A percentile compares a stretch with the other conserved stretches of the same genome.
Conservation (phyloP, 2,797 vertebrate species). For the Acanthiza pusilla region DNA sequence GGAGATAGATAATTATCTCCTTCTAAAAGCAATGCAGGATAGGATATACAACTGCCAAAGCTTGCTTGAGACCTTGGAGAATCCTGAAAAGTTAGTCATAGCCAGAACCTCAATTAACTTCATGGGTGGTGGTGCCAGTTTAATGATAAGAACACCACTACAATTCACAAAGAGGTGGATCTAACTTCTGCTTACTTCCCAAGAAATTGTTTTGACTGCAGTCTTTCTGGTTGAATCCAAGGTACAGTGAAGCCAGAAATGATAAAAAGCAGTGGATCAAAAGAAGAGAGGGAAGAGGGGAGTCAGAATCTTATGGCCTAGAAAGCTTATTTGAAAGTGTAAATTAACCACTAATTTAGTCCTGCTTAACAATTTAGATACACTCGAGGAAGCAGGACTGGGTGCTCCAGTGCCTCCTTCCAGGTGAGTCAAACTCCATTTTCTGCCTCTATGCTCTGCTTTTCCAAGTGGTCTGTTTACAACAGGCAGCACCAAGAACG, state of each 20-base stretch:
- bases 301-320: background rate
- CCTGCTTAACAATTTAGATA: background rate
- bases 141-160: constrained; percentile 23
- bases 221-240: background rate
- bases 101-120: constrained; percentile 46
- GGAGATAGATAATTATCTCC: constrained; percentile 17
- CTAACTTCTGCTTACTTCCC: background rate
- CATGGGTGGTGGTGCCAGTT: constrained; percentile 56
- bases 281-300: background rate
- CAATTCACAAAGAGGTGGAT: background rate
- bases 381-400: background rate
- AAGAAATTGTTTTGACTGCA: constrained; percentile 13
- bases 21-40: background rate
- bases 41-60: constrained; percentile 15
- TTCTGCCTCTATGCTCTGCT: background rate
- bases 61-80: constrained; percentile 17
- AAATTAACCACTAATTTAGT: background rate
- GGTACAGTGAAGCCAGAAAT: background rate
- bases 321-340: background rate
- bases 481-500: background rate
- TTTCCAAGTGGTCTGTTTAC: background rate
- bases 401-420: background rate
- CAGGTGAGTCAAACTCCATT: background rate
- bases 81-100: constrained; percentile 55
- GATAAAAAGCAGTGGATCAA: background rate